Evolutionary conservation across 2,797 vertebrate genomes (phyloP), one percentile per base, ranked within the genome.

Genomic region (Tragopan temminckii): DNA sequence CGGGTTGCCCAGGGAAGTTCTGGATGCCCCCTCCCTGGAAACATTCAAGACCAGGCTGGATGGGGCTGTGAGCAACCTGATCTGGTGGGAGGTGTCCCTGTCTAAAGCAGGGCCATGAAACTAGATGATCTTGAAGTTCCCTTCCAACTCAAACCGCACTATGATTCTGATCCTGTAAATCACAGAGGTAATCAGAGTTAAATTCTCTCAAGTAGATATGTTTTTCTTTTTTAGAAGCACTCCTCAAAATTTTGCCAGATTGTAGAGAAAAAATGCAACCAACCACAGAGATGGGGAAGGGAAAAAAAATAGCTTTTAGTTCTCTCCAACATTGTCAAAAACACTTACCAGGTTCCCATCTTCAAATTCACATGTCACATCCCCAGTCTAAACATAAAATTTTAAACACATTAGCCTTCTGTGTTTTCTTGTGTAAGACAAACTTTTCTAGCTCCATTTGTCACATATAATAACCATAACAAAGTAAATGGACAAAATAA

Each of bases 401-500:
- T 90, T 81, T 93, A 93, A 95, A 91, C 14, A 36, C 40, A 13
- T 88, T 86, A 69, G 4, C 20, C 25, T 75, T 81, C 50, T 86
- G 45, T 66, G 62, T 89, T 42, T 77, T 89, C 53, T 81, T 70
- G 23, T 64, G 42, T 35, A 76, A 79, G 23, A 50, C 12, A 59
- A 83, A 27, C 14, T 50, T 67, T 95, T 85, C 67, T 68, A 75
- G n/a, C n/a, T 87, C 68, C 21, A 25, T 80, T 95, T 95, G 46
- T 86, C 83, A 86, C 42, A 29, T 90, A 81, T 80, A 66, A 81
- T 81, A 75, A 72, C 9, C 3, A 11, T 69, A 75, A 27, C 27
- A 8, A 13, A 67, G 27, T 58, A 78, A 72, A 31, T 2, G 1
- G 20, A 68, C 11, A 57, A 82, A 71, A 61, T 50, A 81, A 61